Evolutionary conservation across 2,888 invertebrate genomes (phyloP).

Genomic region (Mallateleia sp.): DNA sequence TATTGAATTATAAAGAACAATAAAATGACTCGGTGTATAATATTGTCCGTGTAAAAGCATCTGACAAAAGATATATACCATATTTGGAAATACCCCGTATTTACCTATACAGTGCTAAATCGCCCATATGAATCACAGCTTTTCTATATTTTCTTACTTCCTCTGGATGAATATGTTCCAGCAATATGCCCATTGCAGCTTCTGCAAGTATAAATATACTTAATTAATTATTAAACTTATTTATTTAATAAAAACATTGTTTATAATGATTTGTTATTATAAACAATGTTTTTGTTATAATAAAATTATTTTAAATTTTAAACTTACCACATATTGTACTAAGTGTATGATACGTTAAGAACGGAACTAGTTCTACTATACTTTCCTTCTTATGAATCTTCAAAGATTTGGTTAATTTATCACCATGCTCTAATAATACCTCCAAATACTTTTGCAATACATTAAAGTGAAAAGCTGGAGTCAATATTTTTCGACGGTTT

Average conservation of each 20-base stretch:
- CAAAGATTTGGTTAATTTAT: conserved; percentile 86
- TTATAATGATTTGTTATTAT: too few species aligned
- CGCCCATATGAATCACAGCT: not conserved
- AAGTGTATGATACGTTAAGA: conserved; percentile 91
- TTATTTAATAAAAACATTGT: too few species aligned
- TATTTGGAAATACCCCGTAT: too few species aligned
- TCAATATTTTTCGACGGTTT: conserved; percentile 1
- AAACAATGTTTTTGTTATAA: too few species aligned
- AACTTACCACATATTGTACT: conserved; percentile 92
- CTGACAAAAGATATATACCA: too few species aligned
- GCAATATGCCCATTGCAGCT: not conserved
- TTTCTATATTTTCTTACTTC: not conserved
- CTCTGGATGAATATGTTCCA: not conserved
- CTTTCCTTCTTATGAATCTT: conserved; percentile 81
- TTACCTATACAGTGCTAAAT: not conserved
- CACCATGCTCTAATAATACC: conserved; percentile 89
- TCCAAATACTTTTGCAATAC: conserved; percentile 86
- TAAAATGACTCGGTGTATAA: too few species aligned
- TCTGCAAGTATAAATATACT: not conserved
- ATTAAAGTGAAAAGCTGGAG: conserved; percentile 8
- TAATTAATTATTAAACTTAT: too few species aligned
- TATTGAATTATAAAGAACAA: too few species aligned
- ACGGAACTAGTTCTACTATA: conserved; percentile 90
- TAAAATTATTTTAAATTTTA: not conserved
- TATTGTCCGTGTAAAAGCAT: too few species aligned